These are phyloP conservation scores for Sebastes ruberrimus DNA, from an alignment of 2,797 vertebrate genomes.

Conservation along the genomic window DNA sequence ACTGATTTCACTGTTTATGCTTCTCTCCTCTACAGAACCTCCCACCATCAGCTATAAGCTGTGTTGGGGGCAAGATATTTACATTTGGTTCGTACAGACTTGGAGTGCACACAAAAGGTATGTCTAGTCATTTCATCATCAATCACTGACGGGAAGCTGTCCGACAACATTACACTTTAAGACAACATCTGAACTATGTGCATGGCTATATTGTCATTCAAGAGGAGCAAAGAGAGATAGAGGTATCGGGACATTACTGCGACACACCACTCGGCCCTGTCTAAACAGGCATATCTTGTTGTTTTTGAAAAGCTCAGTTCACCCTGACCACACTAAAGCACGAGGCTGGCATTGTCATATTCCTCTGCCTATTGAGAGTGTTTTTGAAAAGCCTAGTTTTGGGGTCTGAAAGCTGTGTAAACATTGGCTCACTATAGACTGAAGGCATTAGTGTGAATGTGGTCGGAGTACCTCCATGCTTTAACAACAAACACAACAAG, in stretches of 20 bases:
- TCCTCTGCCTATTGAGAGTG: conserved; percentile 14
- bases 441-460: conserved; percentile 1
- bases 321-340: conserved; percentile 26
- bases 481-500: neutral
- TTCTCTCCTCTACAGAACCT: conserved; percentile 84
- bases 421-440: conserved; percentile 6
- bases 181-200: neutral
- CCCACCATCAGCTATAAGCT: conserved; percentile 86
- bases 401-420: conserved; percentile 14
- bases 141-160: neutral
- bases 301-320: conserved; percentile 41
- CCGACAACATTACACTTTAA: neutral
- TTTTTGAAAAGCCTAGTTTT: conserved; percentile 45
- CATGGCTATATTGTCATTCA: neutral
- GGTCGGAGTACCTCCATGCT: neutral
- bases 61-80: conserved; percentile 95
- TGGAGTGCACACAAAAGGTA: conserved; percentile 99
- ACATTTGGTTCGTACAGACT: conserved; percentile 98
- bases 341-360: conserved; percentile 35
- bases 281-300: conserved; percentile 4
- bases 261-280: neutral
- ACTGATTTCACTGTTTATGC: neutral
- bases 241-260: neutral
- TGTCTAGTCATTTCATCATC: neutral
- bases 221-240: neutral